phyloP scores from a whole-genome alignment of 2,113 vertebrate species.

The Thunnus thynnus region DNA sequence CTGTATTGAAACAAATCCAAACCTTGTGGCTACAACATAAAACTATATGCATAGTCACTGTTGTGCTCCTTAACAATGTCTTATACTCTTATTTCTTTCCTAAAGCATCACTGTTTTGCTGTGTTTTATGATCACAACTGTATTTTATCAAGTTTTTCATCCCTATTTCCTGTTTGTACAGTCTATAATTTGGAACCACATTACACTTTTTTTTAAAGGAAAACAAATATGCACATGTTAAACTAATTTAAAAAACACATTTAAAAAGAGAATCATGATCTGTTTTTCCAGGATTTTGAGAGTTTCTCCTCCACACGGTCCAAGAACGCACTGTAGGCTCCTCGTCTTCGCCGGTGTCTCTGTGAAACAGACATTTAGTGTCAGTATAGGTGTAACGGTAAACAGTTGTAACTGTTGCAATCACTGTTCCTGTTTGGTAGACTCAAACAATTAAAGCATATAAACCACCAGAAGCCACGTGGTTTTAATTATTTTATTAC shows the following conservation, averaged over 20 bases:
- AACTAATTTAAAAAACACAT: neutral
- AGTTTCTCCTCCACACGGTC: constrained; percentile 82
- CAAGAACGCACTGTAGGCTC: constrained; percentile 73
- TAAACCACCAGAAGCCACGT: neutral
- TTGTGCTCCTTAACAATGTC: too few species aligned
- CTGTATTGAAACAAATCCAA: neutral
- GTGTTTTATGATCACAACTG: too few species aligned
- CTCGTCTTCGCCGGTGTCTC: constrained; percentile 68
- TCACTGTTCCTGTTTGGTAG: neutral
- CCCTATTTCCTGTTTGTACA: neutral
- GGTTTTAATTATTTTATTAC: neutral
- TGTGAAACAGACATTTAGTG: constrained; percentile 49
- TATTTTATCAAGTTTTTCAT: neutral
- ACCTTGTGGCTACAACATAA: neutral
- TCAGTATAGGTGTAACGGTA: neutral
- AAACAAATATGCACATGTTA: neutral
- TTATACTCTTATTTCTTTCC: too few species aligned
- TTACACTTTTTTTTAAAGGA: neutral
- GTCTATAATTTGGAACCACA: too few species aligned
- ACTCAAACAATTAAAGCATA: neutral
- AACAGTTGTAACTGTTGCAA: neutral
- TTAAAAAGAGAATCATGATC: neutral
- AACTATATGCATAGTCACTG: too few species aligned
- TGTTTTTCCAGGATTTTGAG: constrained; percentile 57
- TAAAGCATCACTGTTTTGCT: too few species aligned